Evolutionary conservation across 2,888 invertebrate species (phyloP).

Genomic region (Clitarchus hookeri): DNA sequence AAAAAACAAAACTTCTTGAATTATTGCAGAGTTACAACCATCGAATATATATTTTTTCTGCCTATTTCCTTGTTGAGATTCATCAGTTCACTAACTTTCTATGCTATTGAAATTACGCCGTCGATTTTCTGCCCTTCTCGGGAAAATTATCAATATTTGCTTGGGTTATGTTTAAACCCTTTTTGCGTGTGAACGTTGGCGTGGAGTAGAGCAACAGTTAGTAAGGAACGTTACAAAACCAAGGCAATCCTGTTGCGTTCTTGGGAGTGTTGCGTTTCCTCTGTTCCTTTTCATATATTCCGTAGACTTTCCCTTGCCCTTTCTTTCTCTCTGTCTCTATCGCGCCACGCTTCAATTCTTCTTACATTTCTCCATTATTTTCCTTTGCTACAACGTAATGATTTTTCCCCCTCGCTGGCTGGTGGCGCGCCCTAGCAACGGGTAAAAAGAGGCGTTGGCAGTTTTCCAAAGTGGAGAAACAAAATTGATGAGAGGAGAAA

Average conservation of each 20-base stretch:
- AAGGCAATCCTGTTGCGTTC: background rate
- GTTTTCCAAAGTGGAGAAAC: slow-evolving; percentile 26
- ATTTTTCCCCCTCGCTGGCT: background rate
- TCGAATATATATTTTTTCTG: too few relatives aligned
- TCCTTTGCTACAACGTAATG: slow-evolving; percentile 9
- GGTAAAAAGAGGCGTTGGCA: slow-evolving; percentile 21
- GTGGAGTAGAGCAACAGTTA: background rate
- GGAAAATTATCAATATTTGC: background rate
- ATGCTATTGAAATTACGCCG: background rate
- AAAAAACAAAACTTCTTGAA: too few relatives aligned
- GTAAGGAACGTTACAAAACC: background rate
- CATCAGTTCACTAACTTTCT: background rate
- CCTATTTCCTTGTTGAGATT: background rate
- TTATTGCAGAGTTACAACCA: too few relatives aligned
- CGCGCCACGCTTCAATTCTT: background rate
- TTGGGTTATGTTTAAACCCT: background rate
- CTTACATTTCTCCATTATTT: slow-evolving; percentile 7
- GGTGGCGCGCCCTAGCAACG: background rate
- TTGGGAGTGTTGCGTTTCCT: background rate
- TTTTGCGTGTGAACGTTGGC: background rate
- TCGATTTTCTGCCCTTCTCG: background rate
- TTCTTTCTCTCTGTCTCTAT: background rate
- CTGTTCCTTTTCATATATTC: background rate
- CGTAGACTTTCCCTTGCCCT: background rate
- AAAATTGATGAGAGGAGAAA: slow-evolving; percentile 22